phyloP scores from a whole-genome alignment of 1,140 invertebrate genomes.

The Cotesia vestalis region DNA sequence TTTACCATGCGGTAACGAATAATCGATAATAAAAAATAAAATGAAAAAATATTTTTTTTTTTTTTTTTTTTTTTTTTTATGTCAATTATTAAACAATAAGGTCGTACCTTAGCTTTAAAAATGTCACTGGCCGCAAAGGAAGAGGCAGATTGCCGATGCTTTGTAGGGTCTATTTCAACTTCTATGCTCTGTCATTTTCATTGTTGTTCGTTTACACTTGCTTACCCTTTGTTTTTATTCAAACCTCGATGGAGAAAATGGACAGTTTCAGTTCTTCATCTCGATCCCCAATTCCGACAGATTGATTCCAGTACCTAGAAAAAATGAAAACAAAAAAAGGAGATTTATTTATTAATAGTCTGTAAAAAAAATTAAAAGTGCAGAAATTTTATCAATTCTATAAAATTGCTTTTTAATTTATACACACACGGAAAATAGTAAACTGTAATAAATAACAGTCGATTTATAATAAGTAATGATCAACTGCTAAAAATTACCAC shows the following conservation, averaged over 20 bases:
- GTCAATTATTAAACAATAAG: not conserved
- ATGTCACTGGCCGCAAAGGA: constrained; percentile 53
- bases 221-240: constrained; percentile 13
- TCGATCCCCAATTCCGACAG: not conserved
- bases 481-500: too few species aligned
- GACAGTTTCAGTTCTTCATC: not conserved
- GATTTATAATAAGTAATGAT: too few species aligned
- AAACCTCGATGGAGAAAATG: not conserved
- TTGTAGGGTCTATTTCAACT: constrained; percentile 51
- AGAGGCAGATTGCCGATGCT: constrained; percentile 54
- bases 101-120: constrained; percentile 56
- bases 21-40: constrained; percentile 8
- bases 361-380: too few species aligned
- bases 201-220: constrained; percentile 12
- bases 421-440: too few species aligned
- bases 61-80: not conserved
- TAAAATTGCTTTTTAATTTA: too few species aligned
- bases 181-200: constrained; percentile 45
- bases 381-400: too few species aligned
- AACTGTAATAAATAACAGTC: too few species aligned
- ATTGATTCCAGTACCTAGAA: not conserved
- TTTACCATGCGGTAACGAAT: not conserved
- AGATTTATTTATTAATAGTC: too few species aligned
- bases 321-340: not conserved
- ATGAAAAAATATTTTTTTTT: not conserved